Conservation (phyloP, 2,888 invertebrate species). For the Mactromeris polynyma region DNA sequence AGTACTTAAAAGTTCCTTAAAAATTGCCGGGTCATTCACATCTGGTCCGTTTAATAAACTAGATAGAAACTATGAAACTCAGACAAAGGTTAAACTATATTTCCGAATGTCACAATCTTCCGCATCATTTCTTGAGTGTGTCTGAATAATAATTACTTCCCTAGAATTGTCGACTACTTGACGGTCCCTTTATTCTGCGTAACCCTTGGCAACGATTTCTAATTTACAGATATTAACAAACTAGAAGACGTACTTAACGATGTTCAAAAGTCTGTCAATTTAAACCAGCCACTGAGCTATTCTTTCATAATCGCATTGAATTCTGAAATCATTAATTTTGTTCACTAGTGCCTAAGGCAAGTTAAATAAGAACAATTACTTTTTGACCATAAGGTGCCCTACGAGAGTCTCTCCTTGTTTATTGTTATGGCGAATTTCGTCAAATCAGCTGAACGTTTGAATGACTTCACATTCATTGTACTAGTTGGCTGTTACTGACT, state of each 20-base stretch:
- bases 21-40: neutral
- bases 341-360: neutral
- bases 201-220: conserved; percentile 4
- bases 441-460: neutral
- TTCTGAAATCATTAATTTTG: neutral
- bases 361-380: neutral
- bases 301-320: neutral
- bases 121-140: conserved; percentile 11
- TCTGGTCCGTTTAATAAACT: neutral
- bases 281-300: neutral
- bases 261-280: neutral
- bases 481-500: neutral
- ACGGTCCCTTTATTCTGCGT: neutral
- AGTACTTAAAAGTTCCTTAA: neutral
- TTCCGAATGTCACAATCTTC: neutral
- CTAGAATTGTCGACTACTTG: neutral
- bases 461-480: neutral
- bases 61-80: neutral
- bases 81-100: neutral
- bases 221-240: neutral
- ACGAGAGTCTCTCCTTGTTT: neutral
- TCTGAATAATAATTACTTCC: neutral
- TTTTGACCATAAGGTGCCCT: neutral
- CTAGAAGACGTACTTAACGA: neutral
- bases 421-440: neutral